These are phyloP conservation scores for Sylvicola fuscatus DNA, from an alignment of 2,888 invertebrate genomes.

Conservation along the genomic window DNA sequence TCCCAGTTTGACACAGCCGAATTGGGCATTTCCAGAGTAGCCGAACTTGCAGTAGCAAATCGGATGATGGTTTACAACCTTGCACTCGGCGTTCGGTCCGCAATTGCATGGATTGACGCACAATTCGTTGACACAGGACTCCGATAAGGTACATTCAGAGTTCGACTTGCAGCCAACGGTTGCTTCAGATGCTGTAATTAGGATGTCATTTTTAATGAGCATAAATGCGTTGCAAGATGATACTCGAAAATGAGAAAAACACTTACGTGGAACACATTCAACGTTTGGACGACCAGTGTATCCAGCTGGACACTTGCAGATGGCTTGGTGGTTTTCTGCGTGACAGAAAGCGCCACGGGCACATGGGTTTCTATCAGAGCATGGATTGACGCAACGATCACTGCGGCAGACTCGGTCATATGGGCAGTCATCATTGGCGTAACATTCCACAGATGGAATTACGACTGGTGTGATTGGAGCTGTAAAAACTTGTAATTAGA, in stretches of 20 bases:
- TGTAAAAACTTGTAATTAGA: constrained; percentile 4
- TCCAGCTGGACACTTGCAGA: constrained; percentile 62
- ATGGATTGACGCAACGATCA: constrained; percentile 60
- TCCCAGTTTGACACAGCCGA: constrained; percentile 58
- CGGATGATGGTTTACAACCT: constrained; percentile 64
- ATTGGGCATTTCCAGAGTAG: constrained; percentile 69
- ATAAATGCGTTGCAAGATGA: constrained; percentile 2
- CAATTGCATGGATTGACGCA: constrained; percentile 75
- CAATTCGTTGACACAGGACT: constrained; percentile 61
- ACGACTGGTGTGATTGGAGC: constrained; percentile 16
- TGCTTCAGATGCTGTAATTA: constrained; percentile 33
- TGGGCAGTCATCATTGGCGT: constrained; percentile 55
- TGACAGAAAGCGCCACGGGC: constrained; percentile 66
- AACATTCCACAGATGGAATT: constrained; percentile 41
- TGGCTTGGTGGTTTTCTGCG: constrained; percentile 48
- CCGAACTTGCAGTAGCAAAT: constrained; percentile 65
- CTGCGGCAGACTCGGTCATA: constrained; percentile 54
- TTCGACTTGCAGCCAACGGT: constrained; percentile 56
- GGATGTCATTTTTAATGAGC: neutral
- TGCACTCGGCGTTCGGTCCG: constrained; percentile 63
- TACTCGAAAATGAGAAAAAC: constrained; percentile 2
- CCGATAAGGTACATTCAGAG: constrained; percentile 59
- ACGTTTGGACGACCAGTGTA: constrained; percentile 51
- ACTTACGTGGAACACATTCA: constrained; percentile 65
- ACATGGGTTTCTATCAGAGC: constrained; percentile 44